Conservation (phyloP, 2,113 vertebrate species). For the Thryonomys swinderianus region DNA sequence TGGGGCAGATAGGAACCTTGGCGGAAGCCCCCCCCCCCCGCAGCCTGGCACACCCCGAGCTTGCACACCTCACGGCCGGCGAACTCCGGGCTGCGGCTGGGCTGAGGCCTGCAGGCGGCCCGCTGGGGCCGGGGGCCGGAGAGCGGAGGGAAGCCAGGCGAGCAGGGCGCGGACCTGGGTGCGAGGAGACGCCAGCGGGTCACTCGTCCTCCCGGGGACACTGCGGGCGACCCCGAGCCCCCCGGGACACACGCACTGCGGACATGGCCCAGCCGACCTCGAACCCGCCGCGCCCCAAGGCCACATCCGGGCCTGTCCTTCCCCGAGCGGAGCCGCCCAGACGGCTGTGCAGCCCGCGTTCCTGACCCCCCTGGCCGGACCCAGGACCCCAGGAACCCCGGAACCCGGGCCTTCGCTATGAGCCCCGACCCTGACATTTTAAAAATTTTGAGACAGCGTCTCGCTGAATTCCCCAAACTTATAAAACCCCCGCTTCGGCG, state of each 20-base stretch:
- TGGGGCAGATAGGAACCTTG: neutral
- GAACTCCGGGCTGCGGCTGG: conserved; percentile 22
- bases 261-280: no score
- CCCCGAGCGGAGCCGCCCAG: neutral
- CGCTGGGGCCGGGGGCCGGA: conserved; percentile 41
- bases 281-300: no score
- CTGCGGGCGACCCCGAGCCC: no score
- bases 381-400: neutral
- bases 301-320: no score
- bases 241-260: no score
- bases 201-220: neutral
- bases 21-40: neutral
- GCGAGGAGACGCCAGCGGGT: neutral
- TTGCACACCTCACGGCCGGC: conserved; percentile 48
- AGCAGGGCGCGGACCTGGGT: conserved; percentile 48
- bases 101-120: conserved; percentile 64
- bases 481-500: neutral
- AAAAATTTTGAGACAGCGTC: neutral
- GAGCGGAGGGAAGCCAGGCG: neutral
- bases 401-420: neutral
- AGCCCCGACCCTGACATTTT: neutral
- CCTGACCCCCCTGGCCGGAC: neutral
- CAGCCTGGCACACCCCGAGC: neutral
- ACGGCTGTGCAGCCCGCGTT: neutral
- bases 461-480: neutral